Evolutionary conservation across 2,797 vertebrate genomes (phyloP).

Genomic region (Sandelia bainsii): DNA sequence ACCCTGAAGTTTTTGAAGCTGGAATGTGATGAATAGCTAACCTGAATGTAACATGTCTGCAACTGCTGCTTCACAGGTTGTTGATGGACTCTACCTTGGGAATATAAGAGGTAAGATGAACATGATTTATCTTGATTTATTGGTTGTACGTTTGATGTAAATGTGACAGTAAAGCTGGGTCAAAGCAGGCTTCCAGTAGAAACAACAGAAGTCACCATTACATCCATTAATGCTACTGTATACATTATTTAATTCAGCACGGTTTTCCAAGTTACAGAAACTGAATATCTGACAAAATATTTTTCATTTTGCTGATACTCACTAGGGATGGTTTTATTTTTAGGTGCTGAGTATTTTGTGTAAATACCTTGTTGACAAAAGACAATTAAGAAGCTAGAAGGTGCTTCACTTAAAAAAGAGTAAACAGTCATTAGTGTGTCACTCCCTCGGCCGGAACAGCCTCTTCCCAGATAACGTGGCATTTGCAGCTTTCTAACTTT

Average conservation of each 20-base stretch:
- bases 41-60: constrained; percentile 64
- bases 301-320: not conserved
- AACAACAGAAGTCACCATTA: not conserved
- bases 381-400: not conserved
- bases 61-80: constrained; percentile 82
- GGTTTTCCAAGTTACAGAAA: not conserved
- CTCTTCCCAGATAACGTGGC: constrained; percentile 33
- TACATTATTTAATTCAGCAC: not conserved
- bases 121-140: constrained; percentile 15
- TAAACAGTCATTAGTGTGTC: constrained; percentile 1
- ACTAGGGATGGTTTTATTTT: not conserved
- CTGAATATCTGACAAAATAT: not conserved
- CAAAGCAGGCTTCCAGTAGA: not conserved
- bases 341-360: not conserved
- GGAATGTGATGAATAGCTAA: constrained; percentile 46
- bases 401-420: constrained; percentile 15
- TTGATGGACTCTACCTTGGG: constrained; percentile 91
- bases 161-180: not conserved
- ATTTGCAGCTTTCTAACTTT: constrained; percentile 67
- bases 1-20: constrained; percentile 35
- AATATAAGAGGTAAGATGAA: constrained; percentile 89
- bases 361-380: constrained; percentile 2
- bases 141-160: not conserved
- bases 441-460: constrained; percentile 16
- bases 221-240: not conserved